phyloP scores from a whole-genome alignment of 1,140 invertebrate species.

The Pollicipes pollicipes region DNA sequence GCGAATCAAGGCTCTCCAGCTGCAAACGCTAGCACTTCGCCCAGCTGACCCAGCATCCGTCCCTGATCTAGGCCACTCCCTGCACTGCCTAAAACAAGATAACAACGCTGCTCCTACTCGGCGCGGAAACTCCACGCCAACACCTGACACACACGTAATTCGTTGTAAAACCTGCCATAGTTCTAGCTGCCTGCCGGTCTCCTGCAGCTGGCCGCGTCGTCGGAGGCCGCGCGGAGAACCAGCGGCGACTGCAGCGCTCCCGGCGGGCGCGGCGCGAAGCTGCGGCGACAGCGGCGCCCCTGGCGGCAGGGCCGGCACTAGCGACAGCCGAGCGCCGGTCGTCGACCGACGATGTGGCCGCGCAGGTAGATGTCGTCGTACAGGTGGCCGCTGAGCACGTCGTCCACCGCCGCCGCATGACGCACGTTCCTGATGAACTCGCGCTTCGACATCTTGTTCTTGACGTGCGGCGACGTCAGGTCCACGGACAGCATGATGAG shows the following conservation, averaged over 20 bases:
- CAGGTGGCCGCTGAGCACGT: conserved; percentile 34
- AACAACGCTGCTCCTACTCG: background rate
- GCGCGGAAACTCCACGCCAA: background rate
- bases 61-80: too few species aligned
- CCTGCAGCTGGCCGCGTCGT: too few species aligned
- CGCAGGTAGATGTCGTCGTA: conserved; percentile 37
- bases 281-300: background rate
- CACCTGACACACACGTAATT: background rate
- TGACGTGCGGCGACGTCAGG: conserved; percentile 33
- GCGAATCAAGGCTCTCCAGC: too few species aligned
- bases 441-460: conserved; percentile 40
- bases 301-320: too few species aligned
- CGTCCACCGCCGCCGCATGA: conserved; percentile 29
- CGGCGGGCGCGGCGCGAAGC: too few species aligned
- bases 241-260: too few species aligned
- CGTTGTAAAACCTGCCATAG: background rate
- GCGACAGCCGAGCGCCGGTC: background rate
- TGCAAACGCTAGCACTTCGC: too few species aligned
- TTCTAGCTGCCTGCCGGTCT: too few species aligned
- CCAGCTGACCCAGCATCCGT: too few species aligned
- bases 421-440: conserved; percentile 38
- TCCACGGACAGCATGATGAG: conserved; percentile 37
- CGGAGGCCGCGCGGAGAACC: too few species aligned
- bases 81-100: background rate
- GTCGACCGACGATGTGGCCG: conserved; percentile 29